Base-by-base conservation (phyloP, 2,113 vertebrate species). In the Mormyrus lacerda region DNA sequence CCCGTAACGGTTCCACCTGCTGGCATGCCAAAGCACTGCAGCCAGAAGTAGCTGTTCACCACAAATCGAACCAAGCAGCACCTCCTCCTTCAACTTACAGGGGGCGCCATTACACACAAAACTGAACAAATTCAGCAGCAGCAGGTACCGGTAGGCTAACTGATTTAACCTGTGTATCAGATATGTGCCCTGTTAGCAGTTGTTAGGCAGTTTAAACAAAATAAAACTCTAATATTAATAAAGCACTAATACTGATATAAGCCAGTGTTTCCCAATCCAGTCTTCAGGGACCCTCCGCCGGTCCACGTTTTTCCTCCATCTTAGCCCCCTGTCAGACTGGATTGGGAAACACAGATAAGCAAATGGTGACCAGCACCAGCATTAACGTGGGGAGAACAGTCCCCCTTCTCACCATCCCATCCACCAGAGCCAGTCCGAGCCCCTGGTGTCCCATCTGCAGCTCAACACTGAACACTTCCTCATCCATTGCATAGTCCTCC, bases 381-480 rank as follows among this genome's bases (percentile, higher is more conserved):
- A 6, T 7, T 15, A 42, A 19, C 1, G 3, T 35, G 27, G 11
- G 24, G 65, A 35, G 65, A 35, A 35, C 35, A 1, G 27, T 17
- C 65, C 69, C 19, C 21, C 19, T 21, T 51, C 88, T 85, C 88
- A 96, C 96, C 94, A 89, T 93, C 69, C 96, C 96, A 4, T 96
- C 96, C 15, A 96, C 96, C 0, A 96, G 92, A 0, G 95, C 96
- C 92, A 96, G 93, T 8, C 96, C 96, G 0, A 96, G 94, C 8
- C 96, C 96, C 8, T 91, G 95, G 88, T 95, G 94, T 27, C 95
- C 96, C 91, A 92, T 91, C n/a, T 89, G 93, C 35, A 96, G 91
- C 92, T 96, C 95, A 87, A 96, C 95, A 0, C 91, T 92, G 89
- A 96, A 96, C 86, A 96, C 95, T 15, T 96, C 96, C 83, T 96